phyloP scores from a whole-genome alignment of 2,113 vertebrate species.

The Rhinolophus ferrumequinum region DNA sequence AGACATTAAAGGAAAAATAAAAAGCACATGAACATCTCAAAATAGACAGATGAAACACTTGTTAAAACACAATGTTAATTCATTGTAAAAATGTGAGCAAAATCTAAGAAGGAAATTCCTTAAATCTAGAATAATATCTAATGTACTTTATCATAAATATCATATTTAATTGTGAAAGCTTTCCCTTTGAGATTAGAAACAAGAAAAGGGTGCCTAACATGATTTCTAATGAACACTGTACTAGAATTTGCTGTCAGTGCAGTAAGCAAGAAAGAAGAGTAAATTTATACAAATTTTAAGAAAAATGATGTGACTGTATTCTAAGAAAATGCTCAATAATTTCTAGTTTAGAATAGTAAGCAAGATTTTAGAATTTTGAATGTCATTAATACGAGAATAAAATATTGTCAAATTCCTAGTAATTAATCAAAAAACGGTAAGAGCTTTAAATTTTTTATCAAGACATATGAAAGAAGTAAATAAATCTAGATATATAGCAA shows the following conservation, averaged over 20 bases:
- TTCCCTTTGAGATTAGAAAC: neutral
- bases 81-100: neutral
- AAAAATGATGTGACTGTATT: too few relatives aligned
- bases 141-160: neutral
- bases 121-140: neutral
- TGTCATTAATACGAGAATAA: neutral
- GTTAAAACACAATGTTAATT: neutral
- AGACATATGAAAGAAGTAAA: neutral
- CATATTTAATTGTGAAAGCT: neutral
- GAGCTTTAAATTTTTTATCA: neutral
- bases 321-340: neutral
- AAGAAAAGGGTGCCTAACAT: neutral
- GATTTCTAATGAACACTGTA: neutral
- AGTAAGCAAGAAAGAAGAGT: too few relatives aligned
- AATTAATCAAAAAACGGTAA: neutral
- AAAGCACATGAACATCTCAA: neutral
- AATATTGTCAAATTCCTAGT: neutral
- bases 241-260: too few relatives aligned
- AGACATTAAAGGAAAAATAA: neutral
- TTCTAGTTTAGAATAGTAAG: neutral
- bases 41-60: neutral
- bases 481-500: neutral
- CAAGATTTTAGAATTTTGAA: neutral
- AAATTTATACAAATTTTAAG: too few relatives aligned
- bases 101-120: neutral